Conservation (phyloP, 2,113 vertebrate genomes). For the Choloepus hoffmanni region DNA sequence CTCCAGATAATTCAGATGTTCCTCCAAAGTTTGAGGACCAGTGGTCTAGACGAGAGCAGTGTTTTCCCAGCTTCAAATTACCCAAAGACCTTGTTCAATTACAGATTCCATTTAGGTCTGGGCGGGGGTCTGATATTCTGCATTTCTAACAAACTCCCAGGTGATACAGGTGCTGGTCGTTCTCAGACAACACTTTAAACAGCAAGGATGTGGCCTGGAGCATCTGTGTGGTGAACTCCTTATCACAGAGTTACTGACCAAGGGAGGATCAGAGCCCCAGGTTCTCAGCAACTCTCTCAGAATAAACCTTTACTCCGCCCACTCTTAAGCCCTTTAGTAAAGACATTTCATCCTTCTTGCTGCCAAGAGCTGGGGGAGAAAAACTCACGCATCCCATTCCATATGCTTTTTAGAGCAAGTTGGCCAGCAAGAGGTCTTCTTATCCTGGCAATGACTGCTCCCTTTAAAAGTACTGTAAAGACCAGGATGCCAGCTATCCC, state of each 20-base stretch:
- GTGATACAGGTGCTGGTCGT: neutral
- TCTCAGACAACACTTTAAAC: constrained; percentile 14
- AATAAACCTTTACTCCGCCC: neutral
- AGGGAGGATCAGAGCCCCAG: neutral
- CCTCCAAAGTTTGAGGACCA: neutral
- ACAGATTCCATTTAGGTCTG: neutral
- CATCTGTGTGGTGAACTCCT: neutral
- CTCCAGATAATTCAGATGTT: constrained; percentile 15
- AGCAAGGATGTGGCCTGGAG: neutral
- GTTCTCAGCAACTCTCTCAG: neutral
- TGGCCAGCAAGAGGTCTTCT: neutral
- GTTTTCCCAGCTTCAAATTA: constrained; percentile 32
- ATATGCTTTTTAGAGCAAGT: neutral
- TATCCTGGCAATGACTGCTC: neutral
- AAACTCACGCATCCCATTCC: neutral
- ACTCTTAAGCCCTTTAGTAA: constrained; percentile 5
- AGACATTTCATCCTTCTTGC: constrained; percentile 14
- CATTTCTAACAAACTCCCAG: constrained; percentile 39
- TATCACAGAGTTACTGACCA: neutral
- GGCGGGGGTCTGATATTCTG: neutral
- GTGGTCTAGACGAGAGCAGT: neutral
- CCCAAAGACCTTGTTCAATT: constrained; percentile 32
- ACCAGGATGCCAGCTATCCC: neutral
- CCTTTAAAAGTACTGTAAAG: neutral
- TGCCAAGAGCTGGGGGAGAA: neutral